Evolutionary conservation across 2,888 invertebrate genomes (phyloP).

Genomic region (Salpingus planirostris): DNA sequence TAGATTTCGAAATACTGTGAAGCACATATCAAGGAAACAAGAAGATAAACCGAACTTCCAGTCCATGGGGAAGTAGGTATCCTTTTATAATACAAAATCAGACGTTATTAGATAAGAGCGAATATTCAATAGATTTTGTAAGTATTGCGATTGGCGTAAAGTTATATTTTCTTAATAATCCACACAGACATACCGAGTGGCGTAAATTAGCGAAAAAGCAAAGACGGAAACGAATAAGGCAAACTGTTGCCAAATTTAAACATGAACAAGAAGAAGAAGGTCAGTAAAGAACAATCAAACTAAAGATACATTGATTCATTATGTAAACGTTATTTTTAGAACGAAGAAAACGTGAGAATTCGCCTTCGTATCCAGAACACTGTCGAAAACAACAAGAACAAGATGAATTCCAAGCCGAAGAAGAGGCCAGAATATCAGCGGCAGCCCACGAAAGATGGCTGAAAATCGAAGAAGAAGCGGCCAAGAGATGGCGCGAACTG

Average conservation of each 20-base stretch:
- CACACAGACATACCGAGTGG: constrained; percentile 58
- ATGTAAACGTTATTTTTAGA: constrained; percentile 31
- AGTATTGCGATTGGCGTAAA: constrained; percentile 14
- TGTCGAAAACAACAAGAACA: constrained; percentile 46
- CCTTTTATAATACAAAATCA: constrained; percentile 26
- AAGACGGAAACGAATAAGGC: constrained; percentile 59
- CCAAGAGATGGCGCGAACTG: constrained; percentile 53
- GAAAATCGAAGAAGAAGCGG: constrained; percentile 54
- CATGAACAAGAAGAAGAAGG: constrained; percentile 42
- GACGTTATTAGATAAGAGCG: constrained; percentile 8
- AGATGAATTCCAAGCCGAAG: constrained; percentile 46
- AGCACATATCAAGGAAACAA: too few species aligned
- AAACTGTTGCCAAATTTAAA: constrained; percentile 48
- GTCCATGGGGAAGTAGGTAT: constrained; percentile 41
- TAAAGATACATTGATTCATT: constrained; percentile 1
- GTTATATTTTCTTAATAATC: constrained; percentile 37
- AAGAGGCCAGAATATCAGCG: constrained; percentile 47
- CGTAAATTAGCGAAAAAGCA: constrained; percentile 63
- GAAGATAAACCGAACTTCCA: constrained; percentile 2
- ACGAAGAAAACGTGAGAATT: constrained; percentile 34
- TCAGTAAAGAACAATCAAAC: constrained; percentile 19
- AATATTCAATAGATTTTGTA: constrained; percentile 3
- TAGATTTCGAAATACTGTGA: too few species aligned
- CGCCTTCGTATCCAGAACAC: constrained; percentile 47
- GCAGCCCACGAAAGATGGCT: constrained; percentile 59